Percentiles rank a stretch among this genome's conserved stretches.
These are phyloP conservation scores for Exephanes ischioxanthus DNA, from an alignment of 2,888 invertebrate genomes.

Conservation along the genomic window DNA sequence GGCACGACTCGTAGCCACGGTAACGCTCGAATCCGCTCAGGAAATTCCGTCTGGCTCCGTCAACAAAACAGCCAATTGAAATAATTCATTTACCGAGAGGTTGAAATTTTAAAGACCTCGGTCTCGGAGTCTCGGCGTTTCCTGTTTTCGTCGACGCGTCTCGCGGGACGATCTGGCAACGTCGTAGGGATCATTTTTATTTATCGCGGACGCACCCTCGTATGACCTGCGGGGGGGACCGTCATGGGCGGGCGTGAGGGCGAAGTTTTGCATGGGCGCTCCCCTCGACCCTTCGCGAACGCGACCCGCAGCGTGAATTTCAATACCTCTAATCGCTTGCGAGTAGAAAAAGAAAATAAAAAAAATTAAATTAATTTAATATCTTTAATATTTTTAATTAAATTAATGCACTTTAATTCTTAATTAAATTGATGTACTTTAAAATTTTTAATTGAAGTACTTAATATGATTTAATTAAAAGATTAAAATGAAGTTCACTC, in stretches of 20 bases:
- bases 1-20: constrained; percentile 58
- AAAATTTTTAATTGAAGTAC: no score
- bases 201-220: constrained; percentile 25
- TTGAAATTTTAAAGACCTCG: not conserved
- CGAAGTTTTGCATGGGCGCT: constrained; percentile 24
- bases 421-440: no score
- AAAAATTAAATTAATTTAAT: no score
- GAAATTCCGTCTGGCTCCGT: not conserved
- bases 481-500: not conserved
- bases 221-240: not conserved
- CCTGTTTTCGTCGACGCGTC: no score
- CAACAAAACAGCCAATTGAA: not conserved
- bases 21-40: constrained; percentile 51
- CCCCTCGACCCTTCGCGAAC: constrained; percentile 11
- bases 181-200: constrained; percentile 37
- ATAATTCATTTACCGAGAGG: not conserved
- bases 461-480: no score
- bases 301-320: not conserved
- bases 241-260: not conserved
- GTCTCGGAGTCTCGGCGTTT: no score
- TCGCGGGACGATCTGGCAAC: not conserved
- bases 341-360: not conserved
- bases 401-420: no score
- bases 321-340: not conserved
- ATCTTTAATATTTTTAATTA: no score